Conservation (phyloP, 1,140 invertebrate species). For the Drosophila rufa region DNA sequence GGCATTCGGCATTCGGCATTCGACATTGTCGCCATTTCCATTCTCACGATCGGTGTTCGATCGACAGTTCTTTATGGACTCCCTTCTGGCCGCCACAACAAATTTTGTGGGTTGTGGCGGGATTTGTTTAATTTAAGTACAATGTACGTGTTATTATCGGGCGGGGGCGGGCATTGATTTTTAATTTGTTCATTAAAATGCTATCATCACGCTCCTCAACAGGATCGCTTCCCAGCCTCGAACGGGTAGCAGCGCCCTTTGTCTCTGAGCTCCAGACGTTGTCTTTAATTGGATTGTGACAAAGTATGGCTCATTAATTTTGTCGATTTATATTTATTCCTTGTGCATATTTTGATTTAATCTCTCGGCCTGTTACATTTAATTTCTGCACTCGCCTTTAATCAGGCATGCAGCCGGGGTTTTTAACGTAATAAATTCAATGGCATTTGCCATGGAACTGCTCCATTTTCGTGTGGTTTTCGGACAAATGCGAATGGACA, state of each 20-base stretch:
- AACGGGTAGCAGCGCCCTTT: conserved; percentile 1
- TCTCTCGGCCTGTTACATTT: conserved; percentile 54
- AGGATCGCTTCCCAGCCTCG: conserved; percentile 43
- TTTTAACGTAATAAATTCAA: conserved; percentile 63
- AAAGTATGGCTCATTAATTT: conserved; percentile 70
- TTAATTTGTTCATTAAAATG: conserved; percentile 83
- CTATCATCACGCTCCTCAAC: conserved; percentile 72
- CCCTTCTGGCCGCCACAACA: conserved; percentile 16
- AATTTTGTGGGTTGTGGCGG: conserved; percentile 44
- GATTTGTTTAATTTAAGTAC: conserved; percentile 76
- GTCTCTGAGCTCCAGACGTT: conserved; percentile 19
- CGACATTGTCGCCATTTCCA: conserved; percentile 80
- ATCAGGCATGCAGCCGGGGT: conserved; percentile 71
- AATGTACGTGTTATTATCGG: conserved; percentile 68
- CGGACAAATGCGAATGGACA: conserved; percentile 57
- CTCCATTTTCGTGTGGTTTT: conserved; percentile 71
- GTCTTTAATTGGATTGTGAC: conserved; percentile 46
- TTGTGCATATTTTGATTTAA: conserved; percentile 28
- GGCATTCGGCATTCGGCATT: conserved; percentile 49
- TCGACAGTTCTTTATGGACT: conserved; percentile 72
- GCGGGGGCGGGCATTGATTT: conserved; percentile 67
- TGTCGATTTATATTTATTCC: conserved; percentile 63
- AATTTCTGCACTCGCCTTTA: conserved; percentile 40
- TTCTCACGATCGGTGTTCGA: conserved; percentile 83
- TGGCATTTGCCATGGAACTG: conserved; percentile 39